Percentiles rank a stretch among this genome's conserved stretches.
Conservation (phyloP, 2,888 invertebrate genomes). For the Kryphioiulus occultus region DNA sequence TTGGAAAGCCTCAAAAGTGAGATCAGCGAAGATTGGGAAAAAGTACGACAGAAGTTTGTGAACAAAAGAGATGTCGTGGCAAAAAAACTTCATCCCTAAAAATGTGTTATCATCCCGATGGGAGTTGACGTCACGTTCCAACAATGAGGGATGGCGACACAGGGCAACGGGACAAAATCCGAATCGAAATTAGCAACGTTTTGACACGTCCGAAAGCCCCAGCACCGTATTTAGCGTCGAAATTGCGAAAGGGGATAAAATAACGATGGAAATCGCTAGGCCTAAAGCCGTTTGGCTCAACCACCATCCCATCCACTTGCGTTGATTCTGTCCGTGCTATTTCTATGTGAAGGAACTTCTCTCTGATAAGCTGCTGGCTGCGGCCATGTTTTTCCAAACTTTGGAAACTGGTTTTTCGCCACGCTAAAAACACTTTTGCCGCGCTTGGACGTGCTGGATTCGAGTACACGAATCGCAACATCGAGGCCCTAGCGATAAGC, state of each 20-base stretch:
- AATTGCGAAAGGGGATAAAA: not conserved
- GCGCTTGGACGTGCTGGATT: not conserved
- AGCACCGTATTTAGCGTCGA: not conserved
- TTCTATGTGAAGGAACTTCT: constrained; percentile 39
- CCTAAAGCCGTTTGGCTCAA: constrained; percentile 1
- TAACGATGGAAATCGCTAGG: not conserved
- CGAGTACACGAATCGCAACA: not conserved
- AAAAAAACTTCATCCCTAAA: not conserved
- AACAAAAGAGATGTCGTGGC: constrained; percentile 23
- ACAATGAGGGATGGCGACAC: constrained; percentile 23
- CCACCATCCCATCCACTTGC: constrained; percentile 43
- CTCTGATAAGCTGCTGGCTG: not conserved
- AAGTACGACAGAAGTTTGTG: not conserved
- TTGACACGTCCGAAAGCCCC: not conserved
- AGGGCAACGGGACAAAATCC: not conserved
- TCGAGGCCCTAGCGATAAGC: not conserved
- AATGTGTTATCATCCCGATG: constrained; percentile 11
- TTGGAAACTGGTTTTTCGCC: constrained; percentile 20
- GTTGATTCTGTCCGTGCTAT: constrained; percentile 16
- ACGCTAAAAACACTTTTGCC: not conserved
- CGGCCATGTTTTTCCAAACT: constrained; percentile 46
- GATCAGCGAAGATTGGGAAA: not conserved
- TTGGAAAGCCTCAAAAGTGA: not conserved
- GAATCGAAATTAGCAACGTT: not conserved
- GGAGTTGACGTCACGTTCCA: constrained; percentile 23